Base-by-base conservation (phyloP, 2,113 vertebrate species). In the Equus quagga region DNA sequence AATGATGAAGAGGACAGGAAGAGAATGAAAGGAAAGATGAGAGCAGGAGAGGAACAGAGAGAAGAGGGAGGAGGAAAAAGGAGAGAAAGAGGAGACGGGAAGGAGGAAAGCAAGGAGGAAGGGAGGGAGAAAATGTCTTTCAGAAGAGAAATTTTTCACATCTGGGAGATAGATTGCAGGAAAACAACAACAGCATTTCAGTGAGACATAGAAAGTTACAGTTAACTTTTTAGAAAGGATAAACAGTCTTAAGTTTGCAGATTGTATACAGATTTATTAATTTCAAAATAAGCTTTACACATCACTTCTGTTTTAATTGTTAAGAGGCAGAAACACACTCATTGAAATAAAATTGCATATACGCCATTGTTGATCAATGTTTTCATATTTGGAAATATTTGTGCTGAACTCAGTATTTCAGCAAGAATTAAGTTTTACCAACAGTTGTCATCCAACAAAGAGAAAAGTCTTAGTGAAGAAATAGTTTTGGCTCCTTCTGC, bases 281-380 rank as follows among this genome's bases (percentile, higher is more conserved):
- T 96, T 82, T 84, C 97, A 96, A 76, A 98, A 96, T 97, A 96
- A 97, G 33, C 92, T 94, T 88, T 94, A 96, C 41, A 96, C 44
- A 10, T 91, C 87, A 79, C 54, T 96, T 97, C 84, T 89, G 2
- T 46, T 96, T 51, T 89, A 93, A 92, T 75, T 97, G 84, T 33
- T 97, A 97, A 96, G 96, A 58, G 31, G 31, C 36, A 2, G 91
- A 96, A 75, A 84, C 75, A 28, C 75, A 51, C 15, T 92, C 94
- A 91, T 89, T 95, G 94, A 98, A 65, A 87, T 7, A 76, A n/a
- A 75, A 73, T 85, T 89, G 28, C 28, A 31, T 79, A 33, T 93
- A 94, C 89, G 14, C 4, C 69, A 78, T 83, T 96, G 89, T 94
- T 85, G 95, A 62, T 65, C 75, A 92, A 6, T 44, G 75, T 64